A percentile compares a stretch with the other conserved stretches of the same genome.
phyloP scores from a whole-genome alignment of 2,113 vertebrate genomes.

The Copsychus sechellarum region DNA sequence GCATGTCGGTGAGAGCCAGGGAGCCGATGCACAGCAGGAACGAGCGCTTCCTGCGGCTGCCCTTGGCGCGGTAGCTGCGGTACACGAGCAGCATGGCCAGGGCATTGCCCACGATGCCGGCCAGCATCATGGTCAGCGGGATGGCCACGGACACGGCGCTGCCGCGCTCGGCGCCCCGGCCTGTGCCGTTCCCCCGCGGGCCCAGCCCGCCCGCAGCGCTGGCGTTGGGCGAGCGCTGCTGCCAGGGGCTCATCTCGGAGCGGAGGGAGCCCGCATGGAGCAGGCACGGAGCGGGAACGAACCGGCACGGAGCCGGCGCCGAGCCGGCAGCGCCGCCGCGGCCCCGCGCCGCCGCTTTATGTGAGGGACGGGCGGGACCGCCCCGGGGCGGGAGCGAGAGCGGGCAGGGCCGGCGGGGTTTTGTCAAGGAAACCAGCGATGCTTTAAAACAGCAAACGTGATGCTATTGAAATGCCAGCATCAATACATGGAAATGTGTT shows the following conservation, averaged over 20 bases:
- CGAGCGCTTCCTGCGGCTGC: conserved; percentile 83
- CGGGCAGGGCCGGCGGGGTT: not conserved
- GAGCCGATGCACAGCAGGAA: conserved; percentile 96
- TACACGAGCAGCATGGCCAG: conserved; percentile 88
- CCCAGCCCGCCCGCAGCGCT: not conserved
- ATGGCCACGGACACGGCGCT: conserved; percentile 85
- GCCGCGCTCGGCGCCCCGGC: conserved; percentile 53
- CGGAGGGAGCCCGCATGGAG: not conserved
- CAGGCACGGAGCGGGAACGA: too few relatives aligned
- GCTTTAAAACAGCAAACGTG: not conserved
- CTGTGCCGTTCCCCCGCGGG: conserved; percentile 39
- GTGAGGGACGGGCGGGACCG: not conserved
- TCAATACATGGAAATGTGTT: not conserved
- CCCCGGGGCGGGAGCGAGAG: not conserved
- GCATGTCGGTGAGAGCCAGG: conserved; percentile 89
- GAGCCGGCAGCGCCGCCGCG: too few relatives aligned
- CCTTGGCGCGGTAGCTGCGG: conserved; percentile 84
- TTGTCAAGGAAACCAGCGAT: not conserved
- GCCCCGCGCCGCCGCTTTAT: not conserved
- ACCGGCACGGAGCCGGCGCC: not conserved
- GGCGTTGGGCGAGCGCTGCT: not conserved
- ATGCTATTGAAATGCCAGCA: not conserved
- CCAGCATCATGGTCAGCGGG: conserved; percentile 91
- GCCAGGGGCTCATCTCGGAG: not conserved
- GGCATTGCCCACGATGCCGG: conserved; percentile 90